phyloP scores from a whole-genome alignment of 2,797 vertebrate genomes.

The Pseudomugil gertrudae region DNA sequence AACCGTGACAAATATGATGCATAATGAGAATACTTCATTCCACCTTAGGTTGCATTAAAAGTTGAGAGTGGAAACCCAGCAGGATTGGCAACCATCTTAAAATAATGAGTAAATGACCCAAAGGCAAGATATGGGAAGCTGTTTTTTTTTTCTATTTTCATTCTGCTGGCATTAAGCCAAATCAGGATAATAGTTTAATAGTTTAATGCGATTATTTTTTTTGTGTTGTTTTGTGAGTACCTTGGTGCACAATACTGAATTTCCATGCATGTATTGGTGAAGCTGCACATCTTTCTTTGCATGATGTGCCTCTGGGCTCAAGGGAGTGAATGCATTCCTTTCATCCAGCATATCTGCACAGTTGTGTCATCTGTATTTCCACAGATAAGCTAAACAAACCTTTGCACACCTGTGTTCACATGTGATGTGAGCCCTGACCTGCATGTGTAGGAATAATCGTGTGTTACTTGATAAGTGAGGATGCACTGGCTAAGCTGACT shows the following conservation, averaged over 20 bases:
- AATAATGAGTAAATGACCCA: constrained; percentile 9
- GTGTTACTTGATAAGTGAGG: constrained; percentile 29
- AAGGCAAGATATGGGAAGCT: not conserved
- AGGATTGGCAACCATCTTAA: not conserved
- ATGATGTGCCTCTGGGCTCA: constrained; percentile 18
- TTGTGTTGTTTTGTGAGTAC: constrained; percentile 3
- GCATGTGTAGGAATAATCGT: constrained; percentile 26
- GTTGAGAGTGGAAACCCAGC: not conserved
- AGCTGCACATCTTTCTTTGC: not conserved
- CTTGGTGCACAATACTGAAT: not conserved
- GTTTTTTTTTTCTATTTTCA: constrained; percentile 1
- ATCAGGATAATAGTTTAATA: not conserved
- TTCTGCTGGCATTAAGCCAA: not conserved
- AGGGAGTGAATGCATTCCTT: constrained; percentile 25
- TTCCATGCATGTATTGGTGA: constrained; percentile 9
- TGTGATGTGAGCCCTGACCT: constrained; percentile 41
- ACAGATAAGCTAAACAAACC: constrained; percentile 50
- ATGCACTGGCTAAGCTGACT: constrained; percentile 17
- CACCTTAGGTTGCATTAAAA: not conserved
- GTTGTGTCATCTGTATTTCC: constrained; percentile 39
- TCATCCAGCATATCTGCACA: constrained; percentile 37
- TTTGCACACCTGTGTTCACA: constrained; percentile 25
- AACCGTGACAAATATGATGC: constrained; percentile 14
- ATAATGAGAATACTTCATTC: constrained; percentile 13
- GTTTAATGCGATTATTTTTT: constrained; percentile 1